These are phyloP conservation scores for Trichopria drosophilae DNA, from an alignment of 2,888 invertebrate species.

Conservation along the genomic window DNA sequence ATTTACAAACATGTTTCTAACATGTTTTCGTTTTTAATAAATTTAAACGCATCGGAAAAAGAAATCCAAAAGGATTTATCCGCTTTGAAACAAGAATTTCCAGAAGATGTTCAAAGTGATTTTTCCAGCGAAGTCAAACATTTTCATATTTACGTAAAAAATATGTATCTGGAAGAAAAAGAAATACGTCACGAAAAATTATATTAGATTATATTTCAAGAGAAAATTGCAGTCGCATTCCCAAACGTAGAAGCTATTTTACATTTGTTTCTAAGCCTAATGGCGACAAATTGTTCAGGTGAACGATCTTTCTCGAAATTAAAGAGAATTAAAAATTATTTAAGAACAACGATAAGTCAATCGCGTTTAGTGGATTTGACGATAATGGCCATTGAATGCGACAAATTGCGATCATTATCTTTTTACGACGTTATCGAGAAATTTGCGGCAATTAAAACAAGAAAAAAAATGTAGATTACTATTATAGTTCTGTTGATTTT, in stretches of 20 bases:
- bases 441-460: neutral
- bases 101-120: too few species aligned
- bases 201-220: too few species aligned
- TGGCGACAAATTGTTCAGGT: constrained; percentile 21
- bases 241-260: constrained; percentile 26
- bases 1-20: too few species aligned
- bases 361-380: constrained; percentile 10
- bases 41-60: constrained; percentile 8
- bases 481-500: too few species aligned
- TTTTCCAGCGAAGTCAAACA: too few species aligned
- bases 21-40: constrained; percentile 29
- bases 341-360: constrained; percentile 18
- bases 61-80: neutral
- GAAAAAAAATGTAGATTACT: too few species aligned
- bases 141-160: too few species aligned
- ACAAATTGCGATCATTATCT: neutral
- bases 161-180: constrained; percentile 1
- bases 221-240: constrained; percentile 14
- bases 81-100: constrained; percentile 4
- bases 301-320: constrained; percentile 25
- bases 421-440: neutral
- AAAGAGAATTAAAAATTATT: too few species aligned
- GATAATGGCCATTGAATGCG: constrained; percentile 12
- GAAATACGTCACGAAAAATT: too few species aligned
- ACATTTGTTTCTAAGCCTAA: constrained; percentile 22